Base-by-base conservation (phyloP, 2,113 vertebrate genomes). In the Sciurus niger region DNA sequence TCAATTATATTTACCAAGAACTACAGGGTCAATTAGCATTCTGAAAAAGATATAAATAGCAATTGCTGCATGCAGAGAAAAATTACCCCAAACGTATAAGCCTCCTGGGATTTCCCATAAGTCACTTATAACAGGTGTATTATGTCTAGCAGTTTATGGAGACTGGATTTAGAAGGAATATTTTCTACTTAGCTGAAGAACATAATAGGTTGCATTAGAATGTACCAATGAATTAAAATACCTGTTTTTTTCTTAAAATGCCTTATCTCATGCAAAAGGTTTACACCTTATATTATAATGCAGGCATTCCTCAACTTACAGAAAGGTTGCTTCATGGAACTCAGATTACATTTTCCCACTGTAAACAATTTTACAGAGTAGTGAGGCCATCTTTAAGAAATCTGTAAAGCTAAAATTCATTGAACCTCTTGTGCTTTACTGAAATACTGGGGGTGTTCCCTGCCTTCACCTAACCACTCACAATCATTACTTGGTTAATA, bases 181-280 rank as follows among this genome's bases (percentile, higher is more conserved):
- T 40, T 76, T 89, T 88, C 63, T 67, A 48, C n/a, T 88, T 95
- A 79, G 76, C 55, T 95, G 60, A 95, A 85, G 43, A 96, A 80
- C 9, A 90, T 40, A 96, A 90, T 4, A 51, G 37, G 70, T 5
- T 72, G 18, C 58, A 73, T 0, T 76, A 46, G 40, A 95, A 95
- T n/a, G 46, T 12, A 89, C 77, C 40, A 76, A 63, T 70, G 51
- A 85, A 92, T 92, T 72, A 63, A 93, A 84, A 77, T 90, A 48
- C 85, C 78, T 90, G 20, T 3, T 68, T 91, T 91, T 85, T 95
- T 88, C 51, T 79, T 82, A 84, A 74, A 95, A 87, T 90, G 55
- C 37, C 12, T 90, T 53, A 63, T 37, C 28, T n/a, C 53, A n/a
- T 40, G 86, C 60, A 68, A 72, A 92, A 51, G 37, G 30, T 53